A percentile compares a stretch with the other conserved stretches of the same genome.
Conservation (phyloP, 2,888 invertebrate species). For the Venusia cambrica region DNA sequence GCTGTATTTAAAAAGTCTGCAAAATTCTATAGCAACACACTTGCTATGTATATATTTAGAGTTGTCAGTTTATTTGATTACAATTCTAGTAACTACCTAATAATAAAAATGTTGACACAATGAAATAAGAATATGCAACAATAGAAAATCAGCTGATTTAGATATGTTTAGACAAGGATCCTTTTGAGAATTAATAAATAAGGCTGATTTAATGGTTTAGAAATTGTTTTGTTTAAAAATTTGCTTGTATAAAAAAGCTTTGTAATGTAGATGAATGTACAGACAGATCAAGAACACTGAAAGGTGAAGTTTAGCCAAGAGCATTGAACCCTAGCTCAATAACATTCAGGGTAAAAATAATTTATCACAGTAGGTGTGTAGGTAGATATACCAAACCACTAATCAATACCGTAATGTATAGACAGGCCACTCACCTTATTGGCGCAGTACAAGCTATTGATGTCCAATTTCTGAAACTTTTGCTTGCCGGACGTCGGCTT, state of each 20-base stretch:
- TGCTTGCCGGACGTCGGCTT: slow-evolving; percentile 88
- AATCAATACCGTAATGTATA: neutral
- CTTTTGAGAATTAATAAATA: no score
- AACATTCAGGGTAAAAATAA: slow-evolving; percentile 9
- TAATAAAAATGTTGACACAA: no score
- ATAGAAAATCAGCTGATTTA: no score
- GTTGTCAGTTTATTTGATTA: no score
- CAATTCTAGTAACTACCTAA: no score
- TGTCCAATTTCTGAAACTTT: slow-evolving; percentile 98
- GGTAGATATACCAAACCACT: neutral
- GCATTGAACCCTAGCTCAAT: slow-evolving; percentile 11
- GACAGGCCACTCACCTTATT: slow-evolving; percentile 85
- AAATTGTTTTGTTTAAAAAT: no score
- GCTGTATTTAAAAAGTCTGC: neutral
- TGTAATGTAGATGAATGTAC: neutral
- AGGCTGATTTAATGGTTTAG: no score
- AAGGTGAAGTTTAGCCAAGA: slow-evolving; percentile 6
- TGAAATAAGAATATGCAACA: no score
- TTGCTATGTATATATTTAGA: no score
- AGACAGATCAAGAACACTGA: slow-evolving; percentile 1
- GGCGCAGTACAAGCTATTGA: slow-evolving; percentile 97
- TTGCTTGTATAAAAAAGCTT: no score
- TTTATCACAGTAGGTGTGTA: slow-evolving; percentile 8
- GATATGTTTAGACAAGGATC: no score
- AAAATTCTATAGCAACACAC: neutral